Conservation (phyloP, 2,797 vertebrate genomes). For the Atherinosoma microstoma region DNA sequence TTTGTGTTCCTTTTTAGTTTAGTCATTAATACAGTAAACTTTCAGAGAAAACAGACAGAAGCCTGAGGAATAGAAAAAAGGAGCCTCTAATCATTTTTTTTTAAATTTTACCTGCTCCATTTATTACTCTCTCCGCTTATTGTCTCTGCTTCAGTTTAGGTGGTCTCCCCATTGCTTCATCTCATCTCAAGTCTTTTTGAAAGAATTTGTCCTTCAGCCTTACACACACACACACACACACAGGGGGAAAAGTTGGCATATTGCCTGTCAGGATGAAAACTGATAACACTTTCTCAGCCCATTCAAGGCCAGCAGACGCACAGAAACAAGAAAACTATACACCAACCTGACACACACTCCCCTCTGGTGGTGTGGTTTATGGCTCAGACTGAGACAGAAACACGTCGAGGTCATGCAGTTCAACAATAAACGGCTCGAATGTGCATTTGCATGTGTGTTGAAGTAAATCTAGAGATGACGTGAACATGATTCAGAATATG, state of each 20-base stretch:
- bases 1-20: background rate
- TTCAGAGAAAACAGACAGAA: constrained; percentile 4
- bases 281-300: constrained; percentile 55
- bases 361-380: background rate
- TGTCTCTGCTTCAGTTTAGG: constrained; percentile 16
- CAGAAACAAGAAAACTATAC: constrained; percentile 6
- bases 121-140: constrained; percentile 2
- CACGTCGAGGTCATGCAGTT: background rate
- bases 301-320: constrained; percentile 43
- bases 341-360: constrained; percentile 9
- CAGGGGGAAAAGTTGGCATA: constrained; percentile 27
- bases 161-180: constrained; percentile 18
- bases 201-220: constrained; percentile 45
- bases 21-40: constrained; percentile 11
- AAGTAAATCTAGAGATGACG: background rate
- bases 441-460: background rate
- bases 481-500: background rate
- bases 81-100: background rate
- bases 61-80: background rate
- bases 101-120: background rate
- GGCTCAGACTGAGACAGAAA: background rate
- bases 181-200: constrained; percentile 18
- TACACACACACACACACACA: constrained; percentile 5
- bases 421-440: background rate
- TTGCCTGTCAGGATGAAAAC: constrained; percentile 59